A percentile compares a stretch with the other conserved stretches of the same genome.
These are phyloP conservation scores for Stegodyphus mimosarum DNA, from an alignment of 1,140 invertebrate genomes.

Conservation along the genomic window DNA sequence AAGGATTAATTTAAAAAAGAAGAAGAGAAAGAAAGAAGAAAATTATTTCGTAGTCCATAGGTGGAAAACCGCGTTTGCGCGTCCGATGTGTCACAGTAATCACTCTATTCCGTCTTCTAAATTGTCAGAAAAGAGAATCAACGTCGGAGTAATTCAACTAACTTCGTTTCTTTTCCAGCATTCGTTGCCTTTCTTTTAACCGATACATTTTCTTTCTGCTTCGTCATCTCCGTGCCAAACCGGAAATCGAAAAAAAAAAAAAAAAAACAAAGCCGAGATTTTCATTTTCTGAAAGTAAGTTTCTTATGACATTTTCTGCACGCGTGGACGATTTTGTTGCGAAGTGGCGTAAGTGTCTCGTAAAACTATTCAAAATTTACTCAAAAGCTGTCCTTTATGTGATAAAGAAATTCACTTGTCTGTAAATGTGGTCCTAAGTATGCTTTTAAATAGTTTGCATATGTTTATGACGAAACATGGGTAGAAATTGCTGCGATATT, in stretches of 20 bases:
- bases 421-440: too few relatives aligned
- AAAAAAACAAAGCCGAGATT: too few relatives aligned
- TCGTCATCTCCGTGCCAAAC: not conserved
- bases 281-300: not conserved
- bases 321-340: not conserved
- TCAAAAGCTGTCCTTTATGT: too few relatives aligned
- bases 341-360: not conserved
- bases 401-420: too few relatives aligned
- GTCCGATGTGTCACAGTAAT: slow-evolving; percentile 31
- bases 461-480: too few relatives aligned
- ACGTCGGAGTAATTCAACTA: slow-evolving; percentile 38
- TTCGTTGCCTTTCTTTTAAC: not conserved
- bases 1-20: slow-evolving; percentile 31
- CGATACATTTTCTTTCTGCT: not conserved
- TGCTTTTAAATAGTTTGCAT: too few relatives aligned
- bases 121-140: slow-evolving; percentile 2
- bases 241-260: not conserved
- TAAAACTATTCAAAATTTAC: not conserved
- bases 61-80: slow-evolving; percentile 20
- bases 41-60: slow-evolving; percentile 10
- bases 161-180: slow-evolving; percentile 36
- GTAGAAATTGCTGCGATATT: too few relatives aligned
- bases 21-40: not conserved
- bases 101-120: slow-evolving; percentile 30
- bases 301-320: not conserved